Evolutionary conservation across 2,797 vertebrate genomes (phyloP), one percentile per base, ranked within the genome.

Genomic region (Acanthurus lineatus): DNA sequence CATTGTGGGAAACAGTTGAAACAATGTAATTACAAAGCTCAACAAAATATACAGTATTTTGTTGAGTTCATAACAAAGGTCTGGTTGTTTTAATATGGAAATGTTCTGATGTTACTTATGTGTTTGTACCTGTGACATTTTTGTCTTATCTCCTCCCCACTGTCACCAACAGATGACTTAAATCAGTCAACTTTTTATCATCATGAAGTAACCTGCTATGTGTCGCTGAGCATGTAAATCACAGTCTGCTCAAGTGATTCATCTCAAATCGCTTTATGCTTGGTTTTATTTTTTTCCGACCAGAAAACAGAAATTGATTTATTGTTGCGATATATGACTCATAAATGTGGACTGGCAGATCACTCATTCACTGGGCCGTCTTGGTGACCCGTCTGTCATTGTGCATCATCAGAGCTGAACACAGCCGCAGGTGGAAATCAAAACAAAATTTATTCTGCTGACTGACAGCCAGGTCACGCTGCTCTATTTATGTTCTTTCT

Each of bases 371-470:
- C 8, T 32, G 48, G 57, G 45, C 45, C 48, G 11, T 42, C 25
- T n/a, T 42, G 40, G n/a, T 69, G 47, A 53, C 69, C 53, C 1
- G 38, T 65, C 64, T 62, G 73, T 75, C 60, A 69, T 67, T 57
- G 47, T 25, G 10, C 63, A 42, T 73, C 38, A 28, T 64, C 47
- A 56, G n/a, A 52, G 58, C 69, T n/a, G 19, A 17, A 51, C 47
- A 45, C 6, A 1, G 58, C 75, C 0, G 9, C 63, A 63, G 73
- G 81, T 49, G 51, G 51, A 45, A 54, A 62, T 76, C 67, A 4
- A 58, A 88, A 45, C 15, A 19, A 58, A 28, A 76, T 82, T 4
- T 42, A 61, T 69, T 74, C 51, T 58, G 28, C 69, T 28, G 25
- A 38, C 66, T 62, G 71, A 74, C 54, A 48, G 79, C 53, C 53